Conservation (phyloP, 2,888 invertebrate genomes). For the Mongoloraphidia duomilia region DNA sequence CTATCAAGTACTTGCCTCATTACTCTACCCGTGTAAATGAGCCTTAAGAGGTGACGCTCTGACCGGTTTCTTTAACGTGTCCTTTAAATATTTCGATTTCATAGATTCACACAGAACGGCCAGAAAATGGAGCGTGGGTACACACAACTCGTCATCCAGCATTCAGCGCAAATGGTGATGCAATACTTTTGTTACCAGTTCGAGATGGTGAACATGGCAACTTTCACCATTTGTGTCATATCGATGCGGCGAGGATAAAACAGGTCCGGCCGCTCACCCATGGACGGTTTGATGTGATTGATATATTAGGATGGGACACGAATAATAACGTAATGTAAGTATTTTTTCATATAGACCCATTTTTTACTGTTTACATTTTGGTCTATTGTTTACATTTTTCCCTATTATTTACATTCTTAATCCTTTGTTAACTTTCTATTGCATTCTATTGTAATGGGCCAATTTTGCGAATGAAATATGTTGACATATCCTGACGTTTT, state of each 20-base stretch:
- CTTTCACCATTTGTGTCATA: slow-evolving; percentile 39
- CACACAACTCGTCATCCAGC: slow-evolving; percentile 11
- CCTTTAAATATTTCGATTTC: neutral
- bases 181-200: slow-evolving; percentile 31
- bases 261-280: slow-evolving; percentile 44
- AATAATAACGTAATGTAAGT: slow-evolving; percentile 50
- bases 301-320: slow-evolving; percentile 65
- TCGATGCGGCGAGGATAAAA: slow-evolving; percentile 23
- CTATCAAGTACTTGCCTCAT: too few relatives aligned
- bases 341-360: neutral
- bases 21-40: too few relatives aligned
- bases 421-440: too few relatives aligned
- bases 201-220: slow-evolving; percentile 46
- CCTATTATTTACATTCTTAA: too few relatives aligned
- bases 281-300: slow-evolving; percentile 59
- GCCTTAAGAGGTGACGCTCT: too few relatives aligned
- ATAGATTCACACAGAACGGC: slow-evolving; percentile 26
- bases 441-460: too few relatives aligned
- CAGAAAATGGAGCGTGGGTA: slow-evolving; percentile 29
- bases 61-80: too few relatives aligned
- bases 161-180: slow-evolving; percentile 1
- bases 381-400: too few relatives aligned
- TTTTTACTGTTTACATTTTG: neutral
- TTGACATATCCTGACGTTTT: too few relatives aligned
- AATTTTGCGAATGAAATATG: too few relatives aligned